Evolutionary conservation across 2,797 vertebrate genomes (phyloP).

Genomic region (Geotrypetes seraphini): DNA sequence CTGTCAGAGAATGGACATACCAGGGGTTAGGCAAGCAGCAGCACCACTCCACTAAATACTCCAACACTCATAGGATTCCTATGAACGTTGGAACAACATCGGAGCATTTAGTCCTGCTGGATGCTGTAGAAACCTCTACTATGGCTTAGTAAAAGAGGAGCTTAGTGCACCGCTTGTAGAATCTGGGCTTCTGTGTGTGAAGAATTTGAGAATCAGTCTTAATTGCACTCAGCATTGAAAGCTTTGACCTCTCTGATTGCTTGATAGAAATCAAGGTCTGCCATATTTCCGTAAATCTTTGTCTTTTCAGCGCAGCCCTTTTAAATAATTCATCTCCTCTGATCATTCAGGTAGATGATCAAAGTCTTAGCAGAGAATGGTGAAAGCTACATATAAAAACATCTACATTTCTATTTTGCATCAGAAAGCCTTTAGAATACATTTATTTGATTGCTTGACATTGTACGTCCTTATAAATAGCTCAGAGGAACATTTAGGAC

Average conservation of each 20-base stretch:
- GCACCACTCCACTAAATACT: too few species aligned
- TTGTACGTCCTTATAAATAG: neutral
- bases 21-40: too few species aligned
- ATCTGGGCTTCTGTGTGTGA: slow-evolving; percentile 4
- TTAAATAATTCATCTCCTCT: neutral
- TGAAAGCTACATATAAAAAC: too few species aligned
- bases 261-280: neutral
- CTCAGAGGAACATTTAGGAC: neutral
- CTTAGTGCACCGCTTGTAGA: too few species aligned
- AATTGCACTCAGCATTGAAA: neutral
- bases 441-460: neutral
- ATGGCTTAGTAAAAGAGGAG: too few species aligned
- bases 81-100: too few species aligned
- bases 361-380: too few species aligned
- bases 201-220: neutral
- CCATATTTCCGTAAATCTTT: neutral
- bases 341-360: slow-evolving; percentile 24
- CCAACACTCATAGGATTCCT: too few species aligned
- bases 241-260: slow-evolving; percentile 10
- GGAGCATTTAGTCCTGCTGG: too few species aligned
- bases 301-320: slow-evolving; percentile 3
- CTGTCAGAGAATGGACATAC: too few species aligned
- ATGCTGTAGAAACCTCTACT: too few species aligned
- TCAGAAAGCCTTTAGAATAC: neutral
- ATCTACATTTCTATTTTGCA: too few species aligned